Percentiles rank a stretch among this genome's conserved stretches.
phyloP scores from a whole-genome alignment of 2,888 invertebrate genomes.

The Ophion ventricosus region DNA sequence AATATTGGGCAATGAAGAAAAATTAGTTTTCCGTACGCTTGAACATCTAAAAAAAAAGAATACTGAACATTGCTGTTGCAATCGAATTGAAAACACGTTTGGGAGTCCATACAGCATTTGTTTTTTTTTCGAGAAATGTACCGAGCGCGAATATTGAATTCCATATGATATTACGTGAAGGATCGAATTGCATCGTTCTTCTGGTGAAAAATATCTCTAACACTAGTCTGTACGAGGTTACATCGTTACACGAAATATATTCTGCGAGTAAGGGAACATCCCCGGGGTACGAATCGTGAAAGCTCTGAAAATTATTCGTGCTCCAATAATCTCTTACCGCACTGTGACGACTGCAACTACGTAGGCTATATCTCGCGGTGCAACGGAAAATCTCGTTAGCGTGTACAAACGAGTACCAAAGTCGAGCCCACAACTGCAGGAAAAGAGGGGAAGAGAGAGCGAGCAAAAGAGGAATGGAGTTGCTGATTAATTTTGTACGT shows the following conservation, averaged over 20 bases:
- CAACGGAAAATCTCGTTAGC: constrained; percentile 59
- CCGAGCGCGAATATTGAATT: not conserved
- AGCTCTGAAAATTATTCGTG: constrained; percentile 59
- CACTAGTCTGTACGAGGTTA: not conserved
- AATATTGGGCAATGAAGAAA: not conserved
- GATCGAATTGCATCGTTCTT: not conserved
- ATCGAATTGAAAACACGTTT: not conserved
- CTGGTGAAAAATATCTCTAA: not conserved
- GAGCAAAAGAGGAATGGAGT: not conserved
- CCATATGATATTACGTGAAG: not conserved
- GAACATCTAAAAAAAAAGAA: not conserved
- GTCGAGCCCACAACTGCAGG: constrained; percentile 8
- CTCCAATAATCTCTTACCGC: constrained; percentile 61
- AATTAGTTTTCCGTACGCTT: not conserved
- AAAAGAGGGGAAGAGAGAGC: constrained; percentile 12
- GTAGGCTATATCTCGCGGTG: constrained; percentile 14
- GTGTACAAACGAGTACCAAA: constrained; percentile 52
- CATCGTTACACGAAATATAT: constrained; percentile 19
- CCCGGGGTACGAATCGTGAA: constrained; percentile 42
- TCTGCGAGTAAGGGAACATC: constrained; percentile 18
- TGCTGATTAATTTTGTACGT: constrained; percentile 39
- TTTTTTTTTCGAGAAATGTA: not conserved
- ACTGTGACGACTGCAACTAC: constrained; percentile 50
- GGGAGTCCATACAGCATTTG: not conserved
- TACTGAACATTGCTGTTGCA: not conserved